Evolutionary conservation across 1,140 invertebrate genomes (phyloP).

Genomic region (Euborellia annulipes): DNA sequence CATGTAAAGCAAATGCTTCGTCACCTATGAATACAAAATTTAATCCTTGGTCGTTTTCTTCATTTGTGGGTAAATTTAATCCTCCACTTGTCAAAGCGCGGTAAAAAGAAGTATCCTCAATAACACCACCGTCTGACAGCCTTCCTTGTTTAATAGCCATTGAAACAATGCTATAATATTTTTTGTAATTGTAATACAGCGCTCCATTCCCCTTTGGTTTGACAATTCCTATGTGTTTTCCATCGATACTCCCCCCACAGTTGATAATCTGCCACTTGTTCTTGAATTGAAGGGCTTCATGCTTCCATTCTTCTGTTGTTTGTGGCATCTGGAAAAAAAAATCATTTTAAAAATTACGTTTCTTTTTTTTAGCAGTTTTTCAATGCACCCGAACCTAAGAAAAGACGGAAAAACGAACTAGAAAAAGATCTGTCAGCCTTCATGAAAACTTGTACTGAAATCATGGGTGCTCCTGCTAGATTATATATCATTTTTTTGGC

Average conservation of each 20-base stretch:
- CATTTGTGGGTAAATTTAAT: constrained; percentile 18
- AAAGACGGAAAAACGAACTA: no score
- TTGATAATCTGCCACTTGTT: constrained; percentile 21
- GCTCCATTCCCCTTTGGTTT: constrained; percentile 20
- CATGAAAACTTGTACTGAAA: no score
- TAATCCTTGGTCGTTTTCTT: neutral
- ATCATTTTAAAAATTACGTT: no score
- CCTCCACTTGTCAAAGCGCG: constrained; percentile 3
- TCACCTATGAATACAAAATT: neutral
- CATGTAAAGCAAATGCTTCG: constrained; percentile 2
- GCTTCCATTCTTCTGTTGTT: no score
- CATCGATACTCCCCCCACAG: constrained; percentile 25
- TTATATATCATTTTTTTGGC: no score
- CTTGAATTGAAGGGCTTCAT: no score
- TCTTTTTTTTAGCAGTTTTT: no score
- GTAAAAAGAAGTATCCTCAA: constrained; percentile 11
- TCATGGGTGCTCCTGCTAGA: no score
- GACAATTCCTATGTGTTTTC: constrained; percentile 25
- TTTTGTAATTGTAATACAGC: constrained; percentile 25
- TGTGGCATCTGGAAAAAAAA: no score
- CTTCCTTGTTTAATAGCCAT: constrained; percentile 21
- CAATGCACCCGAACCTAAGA: no score
- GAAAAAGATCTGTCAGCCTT: no score
- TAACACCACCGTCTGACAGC: constrained; percentile 20
- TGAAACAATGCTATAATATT: constrained; percentile 22